Evolutionary conservation across 2,888 invertebrate species (phyloP), one percentile per base, ranked within the genome.

Genomic region (Andrena haemorrhoa): DNA sequence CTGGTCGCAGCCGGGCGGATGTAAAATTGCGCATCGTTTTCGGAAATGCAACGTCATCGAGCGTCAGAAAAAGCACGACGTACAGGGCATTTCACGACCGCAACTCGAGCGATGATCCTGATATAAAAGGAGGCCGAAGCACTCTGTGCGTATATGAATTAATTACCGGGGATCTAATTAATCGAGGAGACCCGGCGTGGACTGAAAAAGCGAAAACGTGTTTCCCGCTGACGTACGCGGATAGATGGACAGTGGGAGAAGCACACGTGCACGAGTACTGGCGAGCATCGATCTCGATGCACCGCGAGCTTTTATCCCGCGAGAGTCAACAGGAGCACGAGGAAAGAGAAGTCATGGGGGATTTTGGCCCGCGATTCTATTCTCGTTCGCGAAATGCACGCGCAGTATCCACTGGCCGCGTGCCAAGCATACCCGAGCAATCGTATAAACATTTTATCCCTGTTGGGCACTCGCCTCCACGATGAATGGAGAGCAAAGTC

Each of bases 371-470:
- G 86, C 82, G 83, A 85, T 83, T 92, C 93, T 94, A 94, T 93
- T 94, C 92, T 92, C 82, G 92, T 88, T 81, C 83, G 71, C 85
- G 89, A 92, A 89, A 91, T 91, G 90, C 92, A 93, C 90, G 92
- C 93, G 93, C 92, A 93, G 93, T 93, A 93, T 93, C 88, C 87
- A 89, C 91, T 94, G 93, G 93, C 91, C 86, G 56, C 53, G 72
- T 76, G 92, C 93, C 93, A 94, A 91, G 76, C 89, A 89, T 91
- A 90, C 89, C 41, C 89, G 88, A 73, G 63, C 78, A 85, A 77
- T 72, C 79, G 84, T 84, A 91, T 91, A 92, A 92, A 91, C 92
- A 90, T 92, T 92, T 89, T 88, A 83, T 87, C 91, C 91, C 87
- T 88, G 85, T 91, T 90, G 88, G 90, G 89, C 76, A 80, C 85